phyloP scores from a whole-genome alignment of 1,140 invertebrate genomes.

The Berghia stephanieae region DNA sequence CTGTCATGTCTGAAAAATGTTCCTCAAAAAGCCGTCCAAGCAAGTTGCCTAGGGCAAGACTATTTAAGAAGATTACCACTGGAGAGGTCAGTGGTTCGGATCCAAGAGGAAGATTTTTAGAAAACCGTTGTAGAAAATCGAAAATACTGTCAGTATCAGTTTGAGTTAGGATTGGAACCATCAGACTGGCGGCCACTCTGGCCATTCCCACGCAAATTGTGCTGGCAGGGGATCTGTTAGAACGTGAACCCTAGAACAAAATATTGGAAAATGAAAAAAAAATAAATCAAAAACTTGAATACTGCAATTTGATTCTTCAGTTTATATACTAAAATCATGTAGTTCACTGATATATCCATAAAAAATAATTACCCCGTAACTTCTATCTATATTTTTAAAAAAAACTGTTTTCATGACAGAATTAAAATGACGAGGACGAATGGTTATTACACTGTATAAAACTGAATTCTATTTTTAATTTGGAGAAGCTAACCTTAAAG shows the following conservation, averaged over 20 bases:
- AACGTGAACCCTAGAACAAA: constrained; percentile 35
- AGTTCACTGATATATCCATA: too few species aligned
- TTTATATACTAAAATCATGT: too few species aligned
- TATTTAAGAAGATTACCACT: constrained; percentile 39
- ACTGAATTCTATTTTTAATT: too few species aligned
- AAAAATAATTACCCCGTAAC: too few species aligned
- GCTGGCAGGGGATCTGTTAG: constrained; percentile 44
- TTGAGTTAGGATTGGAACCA: constrained; percentile 45
- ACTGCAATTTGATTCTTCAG: too few species aligned
- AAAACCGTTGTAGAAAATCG: constrained; percentile 20
- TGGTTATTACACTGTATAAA: too few species aligned
- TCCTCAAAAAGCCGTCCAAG: constrained; percentile 45
- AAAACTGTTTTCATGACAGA: too few species aligned
- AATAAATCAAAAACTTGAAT: too few species aligned
- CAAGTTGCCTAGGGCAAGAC: constrained; percentile 45
- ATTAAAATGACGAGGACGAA: too few species aligned
- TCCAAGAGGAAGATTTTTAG: constrained; percentile 37
- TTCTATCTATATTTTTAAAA: too few species aligned
- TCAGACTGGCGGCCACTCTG: constrained; percentile 41
- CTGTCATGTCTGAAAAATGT: constrained; percentile 48
- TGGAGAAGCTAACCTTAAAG: too few species aligned
- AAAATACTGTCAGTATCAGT: constrained; percentile 35
- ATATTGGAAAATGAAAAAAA: too few species aligned
- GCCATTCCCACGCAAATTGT: constrained; percentile 43
- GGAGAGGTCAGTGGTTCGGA: constrained; percentile 34